Evolutionary conservation across 2,888 invertebrate genomes (phyloP).

Genomic region (Mythimna vitellina): DNA sequence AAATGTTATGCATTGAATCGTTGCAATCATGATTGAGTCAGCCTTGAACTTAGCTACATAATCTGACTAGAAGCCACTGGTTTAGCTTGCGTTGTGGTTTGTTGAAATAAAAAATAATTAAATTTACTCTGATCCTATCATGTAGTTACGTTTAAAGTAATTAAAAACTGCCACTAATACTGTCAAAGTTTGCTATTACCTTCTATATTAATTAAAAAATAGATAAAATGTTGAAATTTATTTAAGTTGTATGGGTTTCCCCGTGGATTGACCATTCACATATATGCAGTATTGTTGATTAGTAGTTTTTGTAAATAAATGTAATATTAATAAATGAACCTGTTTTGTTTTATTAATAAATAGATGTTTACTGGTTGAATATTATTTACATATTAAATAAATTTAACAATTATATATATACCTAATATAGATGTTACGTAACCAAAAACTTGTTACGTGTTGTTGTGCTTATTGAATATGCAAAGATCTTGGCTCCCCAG

Average conservation of each 20-base stretch:
- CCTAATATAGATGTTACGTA: too few relatives aligned
- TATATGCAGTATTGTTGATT: slow-evolving; percentile 20
- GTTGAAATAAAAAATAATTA: not conserved
- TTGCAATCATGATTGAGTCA: not conserved
- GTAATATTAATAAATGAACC: slow-evolving; percentile 27
- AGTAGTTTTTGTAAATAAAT: slow-evolving; percentile 26
- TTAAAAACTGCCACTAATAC: not conserved
- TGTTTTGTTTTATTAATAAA: slow-evolving; percentile 29
- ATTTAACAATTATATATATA: too few relatives aligned
- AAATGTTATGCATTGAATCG: not conserved
- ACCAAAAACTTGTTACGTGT: not conserved
- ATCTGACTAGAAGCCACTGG: not conserved
- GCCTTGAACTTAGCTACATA: not conserved
- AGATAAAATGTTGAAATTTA: not conserved
- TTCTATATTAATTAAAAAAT: not conserved
- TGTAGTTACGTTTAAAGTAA: not conserved
- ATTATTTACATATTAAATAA: too few relatives aligned
- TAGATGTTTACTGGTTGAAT: too few relatives aligned
- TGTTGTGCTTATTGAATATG: not conserved
- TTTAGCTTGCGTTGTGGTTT: not conserved
- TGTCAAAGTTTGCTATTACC: not conserved
- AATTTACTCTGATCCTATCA: not conserved
- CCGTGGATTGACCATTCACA: not conserved
- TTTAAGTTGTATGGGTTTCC: not conserved
- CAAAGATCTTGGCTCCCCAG: not conserved